Evolutionary conservation across 2,113 vertebrate genomes (phyloP).

Genomic region (Trinectes maculatus): DNA sequence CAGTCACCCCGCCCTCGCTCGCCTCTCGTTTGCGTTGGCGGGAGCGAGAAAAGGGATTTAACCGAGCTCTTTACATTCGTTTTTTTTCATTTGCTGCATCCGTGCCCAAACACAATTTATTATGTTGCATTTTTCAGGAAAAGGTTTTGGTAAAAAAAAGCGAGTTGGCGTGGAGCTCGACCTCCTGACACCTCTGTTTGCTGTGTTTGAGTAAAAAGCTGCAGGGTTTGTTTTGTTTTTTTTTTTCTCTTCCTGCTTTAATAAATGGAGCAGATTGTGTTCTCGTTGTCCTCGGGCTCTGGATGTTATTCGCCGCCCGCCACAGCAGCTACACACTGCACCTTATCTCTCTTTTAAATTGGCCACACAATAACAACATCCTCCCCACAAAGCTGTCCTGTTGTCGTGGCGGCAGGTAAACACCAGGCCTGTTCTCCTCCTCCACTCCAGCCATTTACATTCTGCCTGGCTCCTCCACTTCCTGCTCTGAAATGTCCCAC

Average conservation of each 20-base stretch:
- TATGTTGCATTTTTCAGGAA: slow-evolving; percentile 41
- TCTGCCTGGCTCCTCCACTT: slow-evolving; percentile 1
- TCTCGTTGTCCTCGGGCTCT: slow-evolving; percentile 52
- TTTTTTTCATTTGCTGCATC: not conserved
- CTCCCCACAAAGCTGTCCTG: slow-evolving; percentile 24
- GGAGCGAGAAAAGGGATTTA: slow-evolving; percentile 17
- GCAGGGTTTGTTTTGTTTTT: too few species aligned
- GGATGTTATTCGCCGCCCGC: slow-evolving; percentile 46
- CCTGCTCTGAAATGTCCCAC: slow-evolving; percentile 39
- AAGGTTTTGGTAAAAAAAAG: slow-evolving; percentile 19
- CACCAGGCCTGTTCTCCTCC: slow-evolving; percentile 18
- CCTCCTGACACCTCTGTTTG: slow-evolving; percentile 46
- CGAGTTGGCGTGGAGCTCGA: slow-evolving; percentile 17
- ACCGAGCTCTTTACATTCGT: slow-evolving; percentile 6
- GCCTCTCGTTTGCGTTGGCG: slow-evolving; percentile 11
- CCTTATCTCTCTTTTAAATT: slow-evolving; percentile 60
- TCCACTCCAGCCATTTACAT: slow-evolving; percentile 10
- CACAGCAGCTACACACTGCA: slow-evolving; percentile 31
- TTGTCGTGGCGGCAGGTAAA: slow-evolving; percentile 56
- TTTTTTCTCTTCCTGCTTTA: slow-evolving; percentile 54
- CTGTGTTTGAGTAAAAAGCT: slow-evolving; percentile 19
- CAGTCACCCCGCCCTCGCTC: slow-evolving; percentile 45
- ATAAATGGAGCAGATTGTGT: slow-evolving; percentile 67
- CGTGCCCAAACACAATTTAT: slow-evolving; percentile 42
- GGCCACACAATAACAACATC: slow-evolving; percentile 38